These are phyloP conservation scores for Eueides isabella DNA, from an alignment of 1,140 invertebrate genomes.

Conservation along the genomic window DNA sequence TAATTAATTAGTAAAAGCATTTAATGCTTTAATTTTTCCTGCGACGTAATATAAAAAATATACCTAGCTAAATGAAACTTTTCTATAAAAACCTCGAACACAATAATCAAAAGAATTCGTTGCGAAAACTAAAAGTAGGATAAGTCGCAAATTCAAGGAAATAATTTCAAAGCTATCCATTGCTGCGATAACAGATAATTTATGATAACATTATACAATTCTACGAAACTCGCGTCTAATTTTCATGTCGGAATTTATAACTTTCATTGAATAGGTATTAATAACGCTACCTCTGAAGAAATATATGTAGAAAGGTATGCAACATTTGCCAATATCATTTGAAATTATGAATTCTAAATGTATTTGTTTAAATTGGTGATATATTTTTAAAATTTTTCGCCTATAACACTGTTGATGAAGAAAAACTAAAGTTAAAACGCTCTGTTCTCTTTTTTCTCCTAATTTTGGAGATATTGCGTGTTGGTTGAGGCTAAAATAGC, in stretches of 20 bases:
- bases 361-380: too few species aligned
- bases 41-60: too few species aligned
- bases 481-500: too few species aligned
- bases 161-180: not conserved
- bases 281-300: not conserved
- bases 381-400: too few species aligned
- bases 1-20: too few species aligned
- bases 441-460: fast-evolving
- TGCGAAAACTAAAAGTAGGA: conserved; percentile 22
- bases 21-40: too few species aligned
- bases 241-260: conserved; percentile 31
- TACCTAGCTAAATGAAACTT: too few species aligned
- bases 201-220: conserved; percentile 42
- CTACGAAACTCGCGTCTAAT: conserved; percentile 33
- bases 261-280: conserved; percentile 24
- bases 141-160: not conserved
- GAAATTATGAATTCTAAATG: too few species aligned
- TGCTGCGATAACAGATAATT: conserved; percentile 28
- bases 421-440: not conserved
- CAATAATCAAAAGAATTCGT: not conserved
- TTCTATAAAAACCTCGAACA: not conserved
- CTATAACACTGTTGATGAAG: not conserved
- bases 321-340: too few species aligned
- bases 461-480: too few species aligned
- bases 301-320: too few species aligned